phyloP scores from a whole-genome alignment of 2,888 invertebrate species.

The Caenorhabditis afra region DNA sequence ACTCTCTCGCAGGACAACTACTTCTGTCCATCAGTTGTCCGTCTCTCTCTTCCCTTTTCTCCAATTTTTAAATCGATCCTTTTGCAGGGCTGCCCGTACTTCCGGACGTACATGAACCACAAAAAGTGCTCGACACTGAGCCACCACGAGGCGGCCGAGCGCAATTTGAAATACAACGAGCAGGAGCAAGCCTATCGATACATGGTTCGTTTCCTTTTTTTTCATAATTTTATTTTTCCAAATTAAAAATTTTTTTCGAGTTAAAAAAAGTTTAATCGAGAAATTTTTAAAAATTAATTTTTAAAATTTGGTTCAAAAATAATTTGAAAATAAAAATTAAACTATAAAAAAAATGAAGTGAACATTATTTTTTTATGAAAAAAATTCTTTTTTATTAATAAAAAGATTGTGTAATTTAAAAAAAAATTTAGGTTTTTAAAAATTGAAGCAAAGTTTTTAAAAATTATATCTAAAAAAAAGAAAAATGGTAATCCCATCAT shows the following conservation, averaged over 20 bases:
- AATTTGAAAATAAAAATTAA: not conserved
- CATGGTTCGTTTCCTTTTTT: not conserved
- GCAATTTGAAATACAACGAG: not conserved
- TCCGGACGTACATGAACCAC: slow-evolving; percentile 75
- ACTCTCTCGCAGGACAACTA: slow-evolving; percentile 76
- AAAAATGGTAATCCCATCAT: too few relatives aligned
- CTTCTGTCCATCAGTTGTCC: slow-evolving; percentile 72
- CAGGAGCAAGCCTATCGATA: too few relatives aligned
- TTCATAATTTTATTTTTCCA: slow-evolving; percentile 1
- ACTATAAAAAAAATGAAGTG: not conserved
- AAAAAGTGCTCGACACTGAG: slow-evolving; percentile 70
- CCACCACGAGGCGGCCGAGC: slow-evolving; percentile 65
- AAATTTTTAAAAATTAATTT: not conserved
- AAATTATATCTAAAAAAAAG: too few relatives aligned
- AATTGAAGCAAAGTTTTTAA: too few relatives aligned
- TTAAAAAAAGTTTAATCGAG: too few relatives aligned
- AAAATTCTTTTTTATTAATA: too few relatives aligned
- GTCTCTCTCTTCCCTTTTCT: slow-evolving; percentile 16
- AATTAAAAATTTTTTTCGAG: not conserved
- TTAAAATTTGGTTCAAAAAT: not conserved
- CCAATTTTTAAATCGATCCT: too few relatives aligned
- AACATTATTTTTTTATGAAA: too few relatives aligned
- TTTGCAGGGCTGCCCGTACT: slow-evolving; percentile 77
- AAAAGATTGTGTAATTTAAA: too few relatives aligned
- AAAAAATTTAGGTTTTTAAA: too few relatives aligned